Evolutionary conservation across 1,140 invertebrate species (phyloP).

Genomic region (Drosophila obscura): DNA sequence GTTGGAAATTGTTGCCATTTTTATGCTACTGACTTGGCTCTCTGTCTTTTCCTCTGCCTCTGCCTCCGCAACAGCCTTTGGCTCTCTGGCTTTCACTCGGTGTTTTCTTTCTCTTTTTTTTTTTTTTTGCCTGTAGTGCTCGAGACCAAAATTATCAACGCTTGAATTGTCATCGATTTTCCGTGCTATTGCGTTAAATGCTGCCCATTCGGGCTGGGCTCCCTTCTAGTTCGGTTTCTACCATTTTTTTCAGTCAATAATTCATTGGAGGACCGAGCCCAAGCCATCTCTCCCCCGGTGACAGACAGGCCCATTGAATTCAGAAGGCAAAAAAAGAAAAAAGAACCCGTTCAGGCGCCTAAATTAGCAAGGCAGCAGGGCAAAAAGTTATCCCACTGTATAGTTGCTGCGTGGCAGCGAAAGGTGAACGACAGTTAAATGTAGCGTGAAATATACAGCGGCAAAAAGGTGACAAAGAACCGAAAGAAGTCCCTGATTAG

Average conservation of each 20-base stretch:
- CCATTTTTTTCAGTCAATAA: slow-evolving; percentile 63
- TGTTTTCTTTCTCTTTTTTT: background rate
- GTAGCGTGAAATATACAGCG: slow-evolving; percentile 66
- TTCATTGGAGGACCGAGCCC: slow-evolving; percentile 60
- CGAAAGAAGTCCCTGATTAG: slow-evolving; percentile 65
- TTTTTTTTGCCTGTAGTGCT: slow-evolving; percentile 22
- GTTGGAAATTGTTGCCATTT: slow-evolving; percentile 78
- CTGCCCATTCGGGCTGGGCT: slow-evolving; percentile 47
- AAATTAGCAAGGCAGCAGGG: slow-evolving; percentile 58
- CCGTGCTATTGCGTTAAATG: slow-evolving; percentile 80
- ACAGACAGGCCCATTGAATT: slow-evolving; percentile 69
- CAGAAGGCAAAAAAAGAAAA: slow-evolving; percentile 18
- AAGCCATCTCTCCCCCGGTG: slow-evolving; percentile 22
- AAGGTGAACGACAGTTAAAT: slow-evolving; percentile 72
- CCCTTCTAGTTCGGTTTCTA: slow-evolving; percentile 15
- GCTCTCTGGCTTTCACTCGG: slow-evolving; percentile 6
- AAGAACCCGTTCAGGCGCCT: slow-evolving; percentile 49
- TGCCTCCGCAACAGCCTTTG: slow-evolving; percentile 6
- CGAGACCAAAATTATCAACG: slow-evolving; percentile 74
- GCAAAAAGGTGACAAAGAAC: slow-evolving; percentile 56
- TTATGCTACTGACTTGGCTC: slow-evolving; percentile 47
- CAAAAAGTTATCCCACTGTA: slow-evolving; percentile 15
- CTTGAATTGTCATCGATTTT: slow-evolving; percentile 82
- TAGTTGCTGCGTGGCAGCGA: slow-evolving; percentile 41
- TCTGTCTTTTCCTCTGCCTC: slow-evolving; percentile 13